phyloP scores from a whole-genome alignment of 2,113 vertebrate species.

The Mobula hypostoma region DNA sequence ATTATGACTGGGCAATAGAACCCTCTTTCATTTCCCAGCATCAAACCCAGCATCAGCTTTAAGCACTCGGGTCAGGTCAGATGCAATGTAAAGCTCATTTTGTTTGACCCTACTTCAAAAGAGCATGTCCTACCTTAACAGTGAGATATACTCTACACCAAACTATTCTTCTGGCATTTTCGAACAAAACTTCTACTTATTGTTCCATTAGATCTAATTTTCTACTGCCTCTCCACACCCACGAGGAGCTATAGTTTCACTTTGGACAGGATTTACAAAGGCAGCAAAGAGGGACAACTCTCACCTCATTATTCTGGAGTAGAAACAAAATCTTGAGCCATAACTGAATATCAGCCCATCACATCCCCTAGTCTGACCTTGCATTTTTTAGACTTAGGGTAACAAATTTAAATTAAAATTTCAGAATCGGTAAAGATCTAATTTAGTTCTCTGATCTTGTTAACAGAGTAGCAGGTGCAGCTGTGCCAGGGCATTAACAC shows the following conservation, averaged over 20 bases:
- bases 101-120: not conserved
- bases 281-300: not conserved
- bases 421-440: not conserved
- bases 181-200: not conserved
- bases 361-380: not conserved
- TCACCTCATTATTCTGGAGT: not conserved
- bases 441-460: not conserved
- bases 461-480: not conserved
- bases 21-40: not conserved
- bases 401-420: not conserved
- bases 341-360: too few species aligned
- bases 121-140: not conserved
- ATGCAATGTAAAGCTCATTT: not conserved
- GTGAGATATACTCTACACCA: not conserved
- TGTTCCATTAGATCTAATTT: not conserved
- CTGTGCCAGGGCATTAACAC: not conserved
- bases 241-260: not conserved
- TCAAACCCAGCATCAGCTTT: not conserved
- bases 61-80: not conserved
- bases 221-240: not conserved
- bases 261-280: not conserved
- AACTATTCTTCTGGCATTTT: not conserved
- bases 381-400: not conserved
- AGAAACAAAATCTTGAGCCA: not conserved
- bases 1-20: not conserved